Conservation (phyloP, 2,888 invertebrate species). For the Diarsia rubi region DNA sequence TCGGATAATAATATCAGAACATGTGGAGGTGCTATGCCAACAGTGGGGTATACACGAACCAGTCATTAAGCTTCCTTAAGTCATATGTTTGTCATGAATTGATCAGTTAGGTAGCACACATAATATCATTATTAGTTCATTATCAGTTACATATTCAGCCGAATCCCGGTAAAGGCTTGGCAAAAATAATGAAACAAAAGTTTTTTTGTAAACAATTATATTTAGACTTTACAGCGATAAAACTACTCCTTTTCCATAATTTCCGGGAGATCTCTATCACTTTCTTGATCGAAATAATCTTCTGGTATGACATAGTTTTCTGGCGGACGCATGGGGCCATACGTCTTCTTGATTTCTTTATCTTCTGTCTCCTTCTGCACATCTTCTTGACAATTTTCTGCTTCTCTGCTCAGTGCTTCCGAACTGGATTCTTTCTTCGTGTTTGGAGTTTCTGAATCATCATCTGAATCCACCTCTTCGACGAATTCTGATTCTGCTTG, state of each 20-base stretch:
- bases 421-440: conserved; percentile 18
- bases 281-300: conserved; percentile 85
- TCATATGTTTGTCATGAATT: not conserved
- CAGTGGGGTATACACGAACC: too few relatives aligned
- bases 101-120: not conserved
- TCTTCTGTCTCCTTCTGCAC: conserved; percentile 33
- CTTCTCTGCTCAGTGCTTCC: not conserved
- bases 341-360: conserved; percentile 74
- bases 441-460: conserved; percentile 59
- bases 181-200: not conserved
- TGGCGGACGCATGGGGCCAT: conserved; percentile 88
- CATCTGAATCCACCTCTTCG: conserved; percentile 89
- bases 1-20: not conserved
- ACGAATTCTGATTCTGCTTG: conserved; percentile 86
- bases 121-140: too few relatives aligned
- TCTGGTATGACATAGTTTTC: conserved; percentile 87
- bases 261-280: conserved; percentile 86
- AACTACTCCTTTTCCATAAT: conserved; percentile 80
- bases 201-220: conserved; percentile 26
- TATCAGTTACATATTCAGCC: too few relatives aligned
- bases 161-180: not conserved
- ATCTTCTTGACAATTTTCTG: conserved; percentile 34
- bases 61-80: too few relatives aligned
- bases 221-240: conserved; percentile 25
- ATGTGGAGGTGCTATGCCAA: too few relatives aligned